phyloP scores from a whole-genome alignment of 2,797 vertebrate genomes.

The Lagodon rhomboides region DNA sequence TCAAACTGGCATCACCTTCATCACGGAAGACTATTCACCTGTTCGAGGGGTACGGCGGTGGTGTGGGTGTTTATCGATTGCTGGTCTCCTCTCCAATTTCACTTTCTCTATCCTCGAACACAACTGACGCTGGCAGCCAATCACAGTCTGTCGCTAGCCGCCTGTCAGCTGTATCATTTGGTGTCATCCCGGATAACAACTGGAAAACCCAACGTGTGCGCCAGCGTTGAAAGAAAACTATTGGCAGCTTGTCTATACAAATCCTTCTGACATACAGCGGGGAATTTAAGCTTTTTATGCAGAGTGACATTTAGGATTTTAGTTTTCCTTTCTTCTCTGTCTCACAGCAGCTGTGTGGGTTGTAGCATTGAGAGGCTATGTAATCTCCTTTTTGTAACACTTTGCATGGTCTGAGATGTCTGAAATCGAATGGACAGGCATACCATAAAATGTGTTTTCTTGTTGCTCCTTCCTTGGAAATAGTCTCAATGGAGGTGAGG shows the following conservation, averaged over 20 bases:
- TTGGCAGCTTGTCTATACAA: constrained; percentile 43
- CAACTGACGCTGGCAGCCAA: constrained; percentile 66
- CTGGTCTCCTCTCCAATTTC: constrained; percentile 41
- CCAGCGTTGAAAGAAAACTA: constrained; percentile 7
- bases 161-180: constrained; percentile 45
- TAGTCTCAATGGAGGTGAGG: background rate
- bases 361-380: constrained; percentile 36
- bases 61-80: constrained; percentile 53
- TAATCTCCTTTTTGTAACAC: constrained; percentile 48
- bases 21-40: constrained; percentile 43
- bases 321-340: constrained; percentile 32
- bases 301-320: constrained; percentile 44
- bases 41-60: background rate
- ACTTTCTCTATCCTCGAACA: constrained; percentile 56
- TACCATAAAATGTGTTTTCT: constrained; percentile 1
- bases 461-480: background rate
- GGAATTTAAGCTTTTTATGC: constrained; percentile 46
- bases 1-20: constrained; percentile 27
- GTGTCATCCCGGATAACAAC: constrained; percentile 51
- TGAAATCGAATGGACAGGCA: constrained; percentile 44
- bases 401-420: constrained; percentile 27
- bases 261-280: constrained; percentile 34
- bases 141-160: constrained; percentile 49
- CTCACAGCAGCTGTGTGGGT: constrained; percentile 38
- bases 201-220: constrained; percentile 41